Evolutionary conservation across 2,888 invertebrate genomes (phyloP).

Genomic region (Pyrocoelia pectoralis): DNA sequence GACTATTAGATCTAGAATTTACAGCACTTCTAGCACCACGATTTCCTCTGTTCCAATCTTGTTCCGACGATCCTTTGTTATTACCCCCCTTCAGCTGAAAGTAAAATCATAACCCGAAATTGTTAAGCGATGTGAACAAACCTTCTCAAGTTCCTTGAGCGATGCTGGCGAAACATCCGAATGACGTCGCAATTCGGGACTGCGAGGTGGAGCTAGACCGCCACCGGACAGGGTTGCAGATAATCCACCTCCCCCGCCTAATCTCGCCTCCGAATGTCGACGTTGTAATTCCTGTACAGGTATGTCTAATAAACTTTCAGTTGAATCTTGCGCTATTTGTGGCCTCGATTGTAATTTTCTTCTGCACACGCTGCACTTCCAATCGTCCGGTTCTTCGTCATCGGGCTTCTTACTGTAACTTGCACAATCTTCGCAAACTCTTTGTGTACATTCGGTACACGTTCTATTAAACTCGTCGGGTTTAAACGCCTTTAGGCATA

Average conservation of each 20-base stretch:
- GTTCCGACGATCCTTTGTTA: constrained; percentile 62
- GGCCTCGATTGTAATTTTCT: constrained; percentile 78
- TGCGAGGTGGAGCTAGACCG: constrained; percentile 83
- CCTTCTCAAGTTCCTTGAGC: constrained; percentile 88
- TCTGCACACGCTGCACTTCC: constrained; percentile 91
- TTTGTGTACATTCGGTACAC: constrained; percentile 89
- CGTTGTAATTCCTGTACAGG: constrained; percentile 82
- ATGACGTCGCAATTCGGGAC: constrained; percentile 82
- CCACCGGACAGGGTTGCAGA: constrained; percentile 56
- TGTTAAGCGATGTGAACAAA: constrained; percentile 56
- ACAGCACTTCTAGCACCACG: constrained; percentile 68
- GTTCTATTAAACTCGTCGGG: constrained; percentile 88
- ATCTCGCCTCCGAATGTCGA: constrained; percentile 80
- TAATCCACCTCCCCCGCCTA: constrained; percentile 67
- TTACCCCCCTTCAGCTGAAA: constrained; percentile 73
- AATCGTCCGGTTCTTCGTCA: constrained; percentile 84
- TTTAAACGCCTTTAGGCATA: constrained; percentile 88
- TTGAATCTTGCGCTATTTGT: constrained; percentile 81
- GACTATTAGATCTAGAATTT: constrained; percentile 68
- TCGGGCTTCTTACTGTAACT: constrained; percentile 83
- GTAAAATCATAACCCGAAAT: background rate
- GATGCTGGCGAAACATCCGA: constrained; percentile 90
- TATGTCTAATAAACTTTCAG: constrained; percentile 83
- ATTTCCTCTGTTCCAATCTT: constrained; percentile 65
- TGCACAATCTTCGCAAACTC: constrained; percentile 93